Evolutionary conservation across 2,888 invertebrate genomes (phyloP).

Genomic region (Macrostomum cliftonense): DNA sequence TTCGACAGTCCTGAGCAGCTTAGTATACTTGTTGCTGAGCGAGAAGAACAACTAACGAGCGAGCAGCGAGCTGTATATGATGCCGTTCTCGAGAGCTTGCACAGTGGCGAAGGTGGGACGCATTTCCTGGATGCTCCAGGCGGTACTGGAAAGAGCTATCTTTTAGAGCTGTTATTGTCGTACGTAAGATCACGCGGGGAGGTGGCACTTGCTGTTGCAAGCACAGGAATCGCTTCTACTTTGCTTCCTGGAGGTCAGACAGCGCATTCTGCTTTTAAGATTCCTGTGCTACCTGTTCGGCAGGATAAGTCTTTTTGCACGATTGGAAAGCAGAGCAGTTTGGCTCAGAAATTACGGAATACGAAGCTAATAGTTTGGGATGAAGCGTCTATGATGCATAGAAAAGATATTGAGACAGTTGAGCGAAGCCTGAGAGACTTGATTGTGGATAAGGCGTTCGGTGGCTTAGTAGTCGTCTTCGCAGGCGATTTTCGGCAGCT

Average conservation of each 20-base stretch:
- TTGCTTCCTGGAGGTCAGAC: conserved; percentile 22
- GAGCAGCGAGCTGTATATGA: neutral
- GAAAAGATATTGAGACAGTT: conserved; percentile 22
- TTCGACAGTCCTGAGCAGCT: no score
- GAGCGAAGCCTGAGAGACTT: conserved; percentile 20
- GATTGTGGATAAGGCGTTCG: conserved; percentile 4
- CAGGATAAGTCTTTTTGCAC: no score
- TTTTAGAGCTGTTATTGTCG: neutral
- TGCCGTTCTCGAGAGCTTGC: conserved; percentile 1
- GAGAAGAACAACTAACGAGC: neutral
- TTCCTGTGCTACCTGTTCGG: no score
- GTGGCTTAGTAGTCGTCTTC: conserved; percentile 11
- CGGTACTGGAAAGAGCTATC: conserved; percentile 25
- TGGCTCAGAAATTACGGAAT: conserved; percentile 7
- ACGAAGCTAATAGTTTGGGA: conserved; percentile 31
- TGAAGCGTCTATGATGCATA: conserved; percentile 23
- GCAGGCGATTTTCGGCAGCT: conserved; percentile 13
- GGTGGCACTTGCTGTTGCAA: conserved; percentile 33
- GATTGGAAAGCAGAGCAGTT: no score
- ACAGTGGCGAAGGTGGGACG: conserved; percentile 9
- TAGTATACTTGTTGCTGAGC: no score
- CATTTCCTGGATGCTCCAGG: conserved; percentile 36
- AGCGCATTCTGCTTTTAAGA: conserved; percentile 14
- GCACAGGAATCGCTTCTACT: conserved; percentile 39
- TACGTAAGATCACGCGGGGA: conserved; percentile 20